phyloP scores from a whole-genome alignment of 2,113 vertebrate genomes.

The Heteronetta atricapilla region DNA sequence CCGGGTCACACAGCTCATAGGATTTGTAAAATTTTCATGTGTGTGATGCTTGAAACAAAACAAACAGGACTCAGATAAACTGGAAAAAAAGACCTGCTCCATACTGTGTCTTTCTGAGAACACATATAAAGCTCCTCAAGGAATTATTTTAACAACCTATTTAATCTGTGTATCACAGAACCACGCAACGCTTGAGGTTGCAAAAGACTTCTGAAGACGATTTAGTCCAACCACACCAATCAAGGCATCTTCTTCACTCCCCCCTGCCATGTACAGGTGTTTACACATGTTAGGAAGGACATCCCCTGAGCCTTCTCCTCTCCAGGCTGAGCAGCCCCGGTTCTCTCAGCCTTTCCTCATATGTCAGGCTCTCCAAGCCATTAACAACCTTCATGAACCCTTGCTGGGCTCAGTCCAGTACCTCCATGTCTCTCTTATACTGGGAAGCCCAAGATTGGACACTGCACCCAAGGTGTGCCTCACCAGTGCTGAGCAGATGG shows the following conservation, averaged over 20 bases:
- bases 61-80: neutral
- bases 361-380: too few relatives aligned
- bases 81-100: neutral
- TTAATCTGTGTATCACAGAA: neutral
- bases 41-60: slow-evolving; percentile 28
- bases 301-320: neutral
- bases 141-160: neutral
- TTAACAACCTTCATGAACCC: neutral
- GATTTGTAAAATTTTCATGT: slow-evolving; percentile 45
- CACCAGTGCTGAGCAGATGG: neutral
- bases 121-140: neutral
- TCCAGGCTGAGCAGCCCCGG: neutral
- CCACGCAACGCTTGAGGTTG: neutral
- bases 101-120: neutral
- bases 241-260: neutral
- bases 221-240: neutral
- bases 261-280: neutral
- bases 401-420: neutral
- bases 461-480: neutral
- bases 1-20: neutral
- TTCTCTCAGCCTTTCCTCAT: neutral
- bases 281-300: neutral
- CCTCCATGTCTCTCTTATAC: too few relatives aligned
- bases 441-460: neutral
- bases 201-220: neutral